Conservation (phyloP, 2,888 invertebrate genomes). For the Cetonia aurata region DNA sequence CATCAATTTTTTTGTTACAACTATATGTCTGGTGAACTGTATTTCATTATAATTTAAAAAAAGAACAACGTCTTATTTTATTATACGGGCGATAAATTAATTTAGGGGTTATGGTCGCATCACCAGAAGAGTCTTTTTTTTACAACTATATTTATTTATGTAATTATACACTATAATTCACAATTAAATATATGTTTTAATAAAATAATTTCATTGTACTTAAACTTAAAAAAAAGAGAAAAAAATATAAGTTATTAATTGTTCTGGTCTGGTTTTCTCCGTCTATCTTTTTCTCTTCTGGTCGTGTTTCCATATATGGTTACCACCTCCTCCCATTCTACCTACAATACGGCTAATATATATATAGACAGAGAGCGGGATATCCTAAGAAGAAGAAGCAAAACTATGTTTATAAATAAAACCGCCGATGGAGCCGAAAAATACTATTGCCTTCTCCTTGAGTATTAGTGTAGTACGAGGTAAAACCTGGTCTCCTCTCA, state of each 20-base stretch:
- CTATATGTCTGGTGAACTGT: slow-evolving; percentile 44
- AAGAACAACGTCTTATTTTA: slow-evolving; percentile 36
- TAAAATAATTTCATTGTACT: slow-evolving; percentile 33
- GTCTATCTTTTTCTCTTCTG: slow-evolving; percentile 26
- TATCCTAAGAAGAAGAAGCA: background rate
- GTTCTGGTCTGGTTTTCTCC: slow-evolving; percentile 15
- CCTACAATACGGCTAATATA: background rate
- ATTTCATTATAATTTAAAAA: slow-evolving; percentile 45
- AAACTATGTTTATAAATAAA: slow-evolving; percentile 35
- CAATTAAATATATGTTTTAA: slow-evolving; percentile 32
- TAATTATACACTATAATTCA: slow-evolving; percentile 33
- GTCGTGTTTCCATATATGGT: slow-evolving; percentile 33
- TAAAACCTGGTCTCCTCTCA: slow-evolving; percentile 30
- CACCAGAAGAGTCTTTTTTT: slow-evolving; percentile 38
- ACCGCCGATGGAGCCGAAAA: slow-evolving; percentile 20
- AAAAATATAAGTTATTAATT: slow-evolving; percentile 41
- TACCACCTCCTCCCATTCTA: slow-evolving; percentile 12
- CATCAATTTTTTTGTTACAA: slow-evolving; percentile 44
- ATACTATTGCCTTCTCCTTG: slow-evolving; percentile 13
- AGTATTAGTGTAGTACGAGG: slow-evolving; percentile 20
- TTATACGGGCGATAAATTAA: slow-evolving; percentile 26
- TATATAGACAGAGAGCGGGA: slow-evolving; percentile 4
- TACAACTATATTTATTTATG: slow-evolving; percentile 39
- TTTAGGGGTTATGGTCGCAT: slow-evolving; percentile 29
- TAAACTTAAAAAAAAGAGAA: slow-evolving; percentile 28